Conservation (phyloP, 2,888 invertebrate genomes). For the Cosmia trapezina region DNA sequence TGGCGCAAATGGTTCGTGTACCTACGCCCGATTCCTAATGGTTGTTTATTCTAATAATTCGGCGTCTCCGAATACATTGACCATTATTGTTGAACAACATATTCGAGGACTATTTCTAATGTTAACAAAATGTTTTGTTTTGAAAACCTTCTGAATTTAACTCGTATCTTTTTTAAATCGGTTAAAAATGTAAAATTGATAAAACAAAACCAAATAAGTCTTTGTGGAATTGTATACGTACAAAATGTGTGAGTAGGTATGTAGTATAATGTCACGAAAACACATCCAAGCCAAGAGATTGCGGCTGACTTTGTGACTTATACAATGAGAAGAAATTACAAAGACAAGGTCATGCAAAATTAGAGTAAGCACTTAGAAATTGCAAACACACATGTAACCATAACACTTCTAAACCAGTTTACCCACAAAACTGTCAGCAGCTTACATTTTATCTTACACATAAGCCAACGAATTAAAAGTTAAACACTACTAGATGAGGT, state of each 20-base stretch:
- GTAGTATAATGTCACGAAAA: neutral
- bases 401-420: conserved; percentile 7
- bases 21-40: conserved; percentile 3
- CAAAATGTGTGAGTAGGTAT: neutral
- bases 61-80: neutral
- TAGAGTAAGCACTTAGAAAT: neutral
- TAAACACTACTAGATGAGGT: conserved; percentile 38
- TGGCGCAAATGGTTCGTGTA: neutral
- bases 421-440: conserved; percentile 29
- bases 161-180: neutral
- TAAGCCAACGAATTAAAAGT: conserved; percentile 52
- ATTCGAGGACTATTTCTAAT: conserved; percentile 1
- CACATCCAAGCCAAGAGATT: neutral
- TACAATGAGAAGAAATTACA: neutral
- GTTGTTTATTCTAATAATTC: conserved; percentile 5
- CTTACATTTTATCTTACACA: conserved; percentile 28
- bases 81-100: neutral
- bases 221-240: neutral
- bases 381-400: neutral
- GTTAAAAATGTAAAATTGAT: neutral
- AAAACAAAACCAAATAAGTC: neutral
- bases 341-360: conserved; percentile 5
- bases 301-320: neutral
- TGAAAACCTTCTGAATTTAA: neutral
- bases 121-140: neutral